Evolutionary conservation across 2,888 invertebrate species (phyloP).

Genomic region (Synanthedon tipuliformis): DNA sequence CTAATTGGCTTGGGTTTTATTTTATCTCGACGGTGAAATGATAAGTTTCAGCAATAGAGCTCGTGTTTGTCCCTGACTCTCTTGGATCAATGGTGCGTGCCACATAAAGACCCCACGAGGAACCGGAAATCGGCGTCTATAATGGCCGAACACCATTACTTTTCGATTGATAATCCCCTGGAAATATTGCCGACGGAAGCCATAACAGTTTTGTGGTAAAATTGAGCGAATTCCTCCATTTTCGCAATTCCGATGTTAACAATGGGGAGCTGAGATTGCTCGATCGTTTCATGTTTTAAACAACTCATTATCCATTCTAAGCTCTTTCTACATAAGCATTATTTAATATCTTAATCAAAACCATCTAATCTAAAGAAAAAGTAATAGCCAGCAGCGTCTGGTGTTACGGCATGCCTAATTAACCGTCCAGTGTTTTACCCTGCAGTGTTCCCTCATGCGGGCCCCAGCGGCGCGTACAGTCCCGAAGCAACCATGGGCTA

Average conservation of each 20-base stretch:
- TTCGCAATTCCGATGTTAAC: neutral
- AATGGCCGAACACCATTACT: slow-evolving; percentile 68
- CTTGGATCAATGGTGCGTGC: slow-evolving; percentile 47
- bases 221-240: slow-evolving; percentile 47
- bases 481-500: slow-evolving; percentile 96
- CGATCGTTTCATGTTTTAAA: neutral
- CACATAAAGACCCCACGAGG: slow-evolving; percentile 58
- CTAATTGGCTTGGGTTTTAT: no score
- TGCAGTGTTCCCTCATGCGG: slow-evolving; percentile 93
- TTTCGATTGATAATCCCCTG: slow-evolving; percentile 64
- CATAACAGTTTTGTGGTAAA: slow-evolving; percentile 69
- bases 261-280: neutral
- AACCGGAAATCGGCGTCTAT: slow-evolving; percentile 64
- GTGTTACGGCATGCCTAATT: slow-evolving; percentile 26
- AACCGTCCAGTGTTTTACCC: slow-evolving; percentile 64
- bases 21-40: neutral
- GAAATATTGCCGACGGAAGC: slow-evolving; percentile 63
- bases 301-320: no score
- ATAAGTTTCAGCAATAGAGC: slow-evolving; percentile 4
- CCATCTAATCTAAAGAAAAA: neutral
- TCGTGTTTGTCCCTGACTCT: slow-evolving; percentile 10
- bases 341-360: no score
- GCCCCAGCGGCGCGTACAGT: slow-evolving; percentile 95
- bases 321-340: no score
- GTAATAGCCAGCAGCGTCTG: neutral